These are phyloP conservation scores for Botrylloides violaceus DNA, from an alignment of 23 tunicate genomes.

Conservation along the genomic window DNA sequence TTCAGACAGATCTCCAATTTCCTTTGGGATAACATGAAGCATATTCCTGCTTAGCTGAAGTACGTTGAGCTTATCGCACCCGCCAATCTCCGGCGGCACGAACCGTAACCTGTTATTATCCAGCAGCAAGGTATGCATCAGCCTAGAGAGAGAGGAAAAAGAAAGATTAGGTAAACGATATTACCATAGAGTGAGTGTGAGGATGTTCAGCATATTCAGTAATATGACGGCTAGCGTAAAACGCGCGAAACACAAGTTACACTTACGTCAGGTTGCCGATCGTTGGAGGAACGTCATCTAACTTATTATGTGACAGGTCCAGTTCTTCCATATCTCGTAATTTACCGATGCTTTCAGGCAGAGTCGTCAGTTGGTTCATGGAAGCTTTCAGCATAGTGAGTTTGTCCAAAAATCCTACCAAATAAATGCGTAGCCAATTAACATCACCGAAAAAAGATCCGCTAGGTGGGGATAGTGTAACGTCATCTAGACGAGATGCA, in stretches of 20 bases:
- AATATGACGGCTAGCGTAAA: too few relatives aligned
- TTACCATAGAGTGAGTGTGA: too few relatives aligned
- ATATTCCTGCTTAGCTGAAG: constrained; percentile 72
- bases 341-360: constrained; percentile 80
- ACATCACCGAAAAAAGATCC: too few relatives aligned
- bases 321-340: constrained; percentile 45
- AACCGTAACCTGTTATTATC: constrained; percentile 42
- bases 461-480: too few relatives aligned
- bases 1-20: constrained; percentile 70
- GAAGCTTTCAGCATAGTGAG: constrained; percentile 49
- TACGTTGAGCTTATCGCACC: constrained; percentile 41
- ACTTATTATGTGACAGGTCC: constrained; percentile 64
- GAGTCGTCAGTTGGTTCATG: constrained; percentile 39
- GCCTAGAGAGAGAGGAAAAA: too few relatives aligned
- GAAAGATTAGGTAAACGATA: too few relatives aligned
- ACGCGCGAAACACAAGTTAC: not conserved
- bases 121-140: constrained; percentile 53
- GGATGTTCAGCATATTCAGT: too few relatives aligned
- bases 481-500: too few relatives aligned
- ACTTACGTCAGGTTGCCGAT: constrained; percentile 59
- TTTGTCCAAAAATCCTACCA: constrained; percentile 53
- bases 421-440: too few relatives aligned
- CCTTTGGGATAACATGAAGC: constrained; percentile 43
- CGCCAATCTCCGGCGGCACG: constrained; percentile 66
- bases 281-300: constrained; percentile 44